These are phyloP conservation scores for Sphenodon punctatus DNA, from an alignment of 2,797 vertebrate genomes.

Conservation along the genomic window DNA sequence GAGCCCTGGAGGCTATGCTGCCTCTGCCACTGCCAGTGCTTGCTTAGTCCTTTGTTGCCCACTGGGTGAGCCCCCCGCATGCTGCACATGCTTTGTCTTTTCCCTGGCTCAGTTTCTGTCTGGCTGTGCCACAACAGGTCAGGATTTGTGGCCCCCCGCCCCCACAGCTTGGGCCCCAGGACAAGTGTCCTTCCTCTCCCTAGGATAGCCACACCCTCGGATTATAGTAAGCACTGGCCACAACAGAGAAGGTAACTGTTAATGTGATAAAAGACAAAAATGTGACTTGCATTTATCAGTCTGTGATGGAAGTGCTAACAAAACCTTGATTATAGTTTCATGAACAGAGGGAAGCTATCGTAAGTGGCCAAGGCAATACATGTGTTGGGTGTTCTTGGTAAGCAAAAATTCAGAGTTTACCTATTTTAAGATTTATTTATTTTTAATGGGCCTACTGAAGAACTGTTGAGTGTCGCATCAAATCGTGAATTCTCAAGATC, in stretches of 20 bases:
- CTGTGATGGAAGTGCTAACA: constrained; percentile 41
- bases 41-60: too few relatives aligned
- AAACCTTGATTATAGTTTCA: constrained; percentile 48
- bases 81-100: too few relatives aligned
- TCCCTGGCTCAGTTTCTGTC: too few relatives aligned
- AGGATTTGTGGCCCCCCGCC: too few relatives aligned
- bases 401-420: constrained; percentile 25
- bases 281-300: constrained; percentile 9
- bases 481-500: constrained; percentile 70
- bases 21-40: too few relatives aligned
- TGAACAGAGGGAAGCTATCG: constrained; percentile 30
- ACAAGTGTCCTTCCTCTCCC: too few relatives aligned
- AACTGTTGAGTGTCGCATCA: constrained; percentile 64
- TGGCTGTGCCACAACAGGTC: too few relatives aligned
- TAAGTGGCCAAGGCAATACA: constrained; percentile 24
- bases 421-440: constrained; percentile 25
- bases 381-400: constrained; percentile 33
- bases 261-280: constrained; percentile 19
- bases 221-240: constrained; percentile 11
- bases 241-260: not conserved
- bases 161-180: too few relatives aligned
- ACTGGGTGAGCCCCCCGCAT: too few relatives aligned
- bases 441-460: constrained; percentile 58
- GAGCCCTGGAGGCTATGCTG: too few relatives aligned
- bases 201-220: too few relatives aligned